Percentiles rank a stretch among this genome's conserved stretches.
Conservation (phyloP, 2,888 invertebrate species). For the Cosmorhoe ocellata region DNA sequence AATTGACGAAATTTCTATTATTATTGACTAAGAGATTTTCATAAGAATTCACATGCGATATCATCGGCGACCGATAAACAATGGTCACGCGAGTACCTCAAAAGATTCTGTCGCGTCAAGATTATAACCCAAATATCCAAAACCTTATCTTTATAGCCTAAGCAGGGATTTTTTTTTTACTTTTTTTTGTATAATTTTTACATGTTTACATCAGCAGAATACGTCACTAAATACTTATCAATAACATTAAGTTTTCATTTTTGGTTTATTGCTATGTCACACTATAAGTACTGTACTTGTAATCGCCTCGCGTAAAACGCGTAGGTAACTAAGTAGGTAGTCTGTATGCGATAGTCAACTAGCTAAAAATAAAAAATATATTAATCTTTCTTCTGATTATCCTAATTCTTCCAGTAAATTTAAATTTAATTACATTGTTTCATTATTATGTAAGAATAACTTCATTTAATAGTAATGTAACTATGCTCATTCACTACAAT, state of each 20-base stretch:
- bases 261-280: constrained; percentile 82
- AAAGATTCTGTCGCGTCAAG: constrained; percentile 69
- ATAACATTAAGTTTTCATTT: constrained; percentile 78
- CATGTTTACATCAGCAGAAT: constrained; percentile 79
- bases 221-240: constrained; percentile 76
- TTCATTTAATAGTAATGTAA: constrained; percentile 75
- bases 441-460: constrained; percentile 78
- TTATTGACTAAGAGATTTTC: constrained; percentile 81
- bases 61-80: constrained; percentile 53
- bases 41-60: constrained; percentile 80
- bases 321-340: constrained; percentile 67
- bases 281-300: constrained; percentile 54
- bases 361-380: constrained; percentile 83
- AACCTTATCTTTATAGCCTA: constrained; percentile 77
- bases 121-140: constrained; percentile 70
- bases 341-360: constrained; percentile 76
- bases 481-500: constrained; percentile 78
- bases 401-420: constrained; percentile 71
- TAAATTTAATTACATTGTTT: constrained; percentile 71
- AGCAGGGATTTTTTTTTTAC: constrained; percentile 76
- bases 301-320: constrained; percentile 46
- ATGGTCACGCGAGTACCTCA: constrained; percentile 61
- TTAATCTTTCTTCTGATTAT: constrained; percentile 77
- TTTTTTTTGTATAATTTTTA: constrained; percentile 70
- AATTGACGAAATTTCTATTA: constrained; percentile 80